These are phyloP conservation scores for Carcina quercana DNA, from an alignment of 2,888 invertebrate species.

Conservation along the genomic window DNA sequence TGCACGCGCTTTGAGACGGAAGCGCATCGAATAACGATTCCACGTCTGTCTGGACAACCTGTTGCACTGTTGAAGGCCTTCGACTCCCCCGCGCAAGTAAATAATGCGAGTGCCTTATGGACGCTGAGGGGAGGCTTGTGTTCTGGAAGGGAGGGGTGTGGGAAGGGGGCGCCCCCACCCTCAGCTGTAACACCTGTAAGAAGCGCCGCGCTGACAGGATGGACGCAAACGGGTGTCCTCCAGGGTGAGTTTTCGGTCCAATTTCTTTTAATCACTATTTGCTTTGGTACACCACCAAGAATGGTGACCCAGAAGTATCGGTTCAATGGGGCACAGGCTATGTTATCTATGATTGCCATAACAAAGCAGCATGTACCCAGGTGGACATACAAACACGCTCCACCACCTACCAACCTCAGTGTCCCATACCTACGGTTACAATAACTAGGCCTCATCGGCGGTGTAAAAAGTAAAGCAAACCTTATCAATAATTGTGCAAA, in stretches of 20 bases:
- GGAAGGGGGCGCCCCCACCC: slow-evolving; percentile 60
- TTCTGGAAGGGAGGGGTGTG: slow-evolving; percentile 66
- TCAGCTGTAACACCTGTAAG: slow-evolving; percentile 62
- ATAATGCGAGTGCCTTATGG: slow-evolving; percentile 43
- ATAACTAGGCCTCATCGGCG: too few relatives aligned
- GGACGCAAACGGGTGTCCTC: slow-evolving; percentile 54
- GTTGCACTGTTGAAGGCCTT: slow-evolving; percentile 13
- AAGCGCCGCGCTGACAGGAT: slow-evolving; percentile 62
- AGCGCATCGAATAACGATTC: background rate
- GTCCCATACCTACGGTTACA: too few relatives aligned
- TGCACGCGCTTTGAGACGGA: too few relatives aligned
- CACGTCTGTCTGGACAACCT: background rate
- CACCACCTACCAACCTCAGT: too few relatives aligned
- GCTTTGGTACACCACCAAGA: too few relatives aligned
- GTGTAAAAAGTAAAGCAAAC: too few relatives aligned
- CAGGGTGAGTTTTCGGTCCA: slow-evolving; percentile 41
- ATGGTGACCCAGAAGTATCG: too few relatives aligned
- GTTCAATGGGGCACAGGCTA: too few relatives aligned
- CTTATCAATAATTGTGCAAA: too few relatives aligned
- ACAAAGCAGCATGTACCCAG: background rate
- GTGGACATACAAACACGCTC: too few relatives aligned
- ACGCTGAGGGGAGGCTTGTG: slow-evolving; percentile 60
- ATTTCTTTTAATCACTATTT: too few relatives aligned
- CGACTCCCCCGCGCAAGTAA: slow-evolving; percentile 13
- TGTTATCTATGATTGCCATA: too few relatives aligned